Conservation (phyloP, 1,140 invertebrate species). For the Drosophila sp. region DNA sequence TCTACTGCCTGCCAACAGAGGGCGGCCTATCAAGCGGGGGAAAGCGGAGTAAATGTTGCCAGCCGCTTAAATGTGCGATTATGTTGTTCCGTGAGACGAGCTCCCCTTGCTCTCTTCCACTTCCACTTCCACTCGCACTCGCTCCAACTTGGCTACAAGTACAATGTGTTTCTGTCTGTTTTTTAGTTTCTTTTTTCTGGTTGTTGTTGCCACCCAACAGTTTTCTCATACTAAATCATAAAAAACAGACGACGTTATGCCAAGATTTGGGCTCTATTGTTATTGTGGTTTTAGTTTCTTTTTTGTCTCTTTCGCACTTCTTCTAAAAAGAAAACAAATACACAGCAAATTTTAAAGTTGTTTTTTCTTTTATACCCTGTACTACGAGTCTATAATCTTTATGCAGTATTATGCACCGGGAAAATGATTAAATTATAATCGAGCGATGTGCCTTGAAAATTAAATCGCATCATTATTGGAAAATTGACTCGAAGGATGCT, state of each 20-base stretch:
- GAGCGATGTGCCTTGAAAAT: too few relatives aligned
- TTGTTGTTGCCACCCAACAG: conserved; percentile 26
- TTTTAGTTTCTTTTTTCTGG: conserved; percentile 28
- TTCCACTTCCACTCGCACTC: not conserved
- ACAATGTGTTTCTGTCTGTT: conserved; percentile 27
- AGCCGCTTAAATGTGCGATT: conserved; percentile 53
- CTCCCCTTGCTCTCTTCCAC: not conserved
- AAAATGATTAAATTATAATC: too few relatives aligned
- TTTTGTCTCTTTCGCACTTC: conserved; percentile 6
- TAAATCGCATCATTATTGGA: too few relatives aligned
- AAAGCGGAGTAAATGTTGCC: conserved; percentile 20
- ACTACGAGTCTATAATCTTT: too few relatives aligned
- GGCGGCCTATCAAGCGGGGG: too few relatives aligned
- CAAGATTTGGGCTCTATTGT: conserved; percentile 38
- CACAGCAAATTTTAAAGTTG: conserved; percentile 35
- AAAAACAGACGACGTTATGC: conserved; percentile 39
- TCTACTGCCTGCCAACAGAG: not conserved
- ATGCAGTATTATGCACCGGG: too few relatives aligned
- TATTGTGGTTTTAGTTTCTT: conserved; percentile 20
- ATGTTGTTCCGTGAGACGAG: conserved; percentile 47
- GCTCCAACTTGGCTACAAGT: not conserved
- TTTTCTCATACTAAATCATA: conserved; percentile 61
- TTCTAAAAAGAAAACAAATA: conserved; percentile 29
- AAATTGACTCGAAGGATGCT: too few relatives aligned
- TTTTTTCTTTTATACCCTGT: conserved; percentile 11